Conservation (phyloP, 2,113 vertebrate genomes). For the Oncorhynchus kisutch region DNA sequence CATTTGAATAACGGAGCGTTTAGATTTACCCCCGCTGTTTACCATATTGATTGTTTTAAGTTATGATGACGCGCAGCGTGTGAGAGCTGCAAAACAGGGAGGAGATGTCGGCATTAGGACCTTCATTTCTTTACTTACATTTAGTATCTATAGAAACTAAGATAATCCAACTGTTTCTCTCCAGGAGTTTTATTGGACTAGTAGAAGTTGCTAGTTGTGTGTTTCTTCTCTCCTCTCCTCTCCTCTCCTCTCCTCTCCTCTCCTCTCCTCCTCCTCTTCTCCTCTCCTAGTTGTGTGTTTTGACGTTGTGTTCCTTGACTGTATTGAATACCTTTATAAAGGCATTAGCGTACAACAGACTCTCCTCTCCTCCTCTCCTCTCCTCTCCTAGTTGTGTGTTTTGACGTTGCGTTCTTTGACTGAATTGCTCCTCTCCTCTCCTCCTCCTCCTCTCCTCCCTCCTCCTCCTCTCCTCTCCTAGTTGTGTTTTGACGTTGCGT, state of each 20-base stretch:
- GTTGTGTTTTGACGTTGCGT: no score
- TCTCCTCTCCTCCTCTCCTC: no score
- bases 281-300: constrained; percentile 36
- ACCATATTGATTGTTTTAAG: constrained; percentile 68
- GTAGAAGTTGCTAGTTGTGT: constrained; percentile 46
- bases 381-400: no score
- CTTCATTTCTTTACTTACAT: constrained; percentile 61
- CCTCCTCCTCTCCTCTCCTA: no score
- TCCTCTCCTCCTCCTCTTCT: no score
- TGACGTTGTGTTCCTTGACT: no score
- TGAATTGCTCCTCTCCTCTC: no score
- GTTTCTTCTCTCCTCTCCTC: no score
- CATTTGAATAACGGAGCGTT: constrained; percentile 47
- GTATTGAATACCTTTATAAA: constrained; percentile 60
- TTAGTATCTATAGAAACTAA: no score
- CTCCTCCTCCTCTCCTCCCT: no score
- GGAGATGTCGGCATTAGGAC: constrained; percentile 77
- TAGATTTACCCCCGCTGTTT: constrained; percentile 48
- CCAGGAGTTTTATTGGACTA: constrained; percentile 58
- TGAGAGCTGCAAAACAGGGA: constrained; percentile 45
- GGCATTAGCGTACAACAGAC: constrained; percentile 16
- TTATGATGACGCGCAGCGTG: constrained; percentile 62
- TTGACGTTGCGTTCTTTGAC: no score
- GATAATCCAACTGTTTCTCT: not conserved
- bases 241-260: no score